These are phyloP conservation scores for Napeogenes sylphis DNA, from an alignment of 2,888 invertebrate genomes.

Conservation along the genomic window DNA sequence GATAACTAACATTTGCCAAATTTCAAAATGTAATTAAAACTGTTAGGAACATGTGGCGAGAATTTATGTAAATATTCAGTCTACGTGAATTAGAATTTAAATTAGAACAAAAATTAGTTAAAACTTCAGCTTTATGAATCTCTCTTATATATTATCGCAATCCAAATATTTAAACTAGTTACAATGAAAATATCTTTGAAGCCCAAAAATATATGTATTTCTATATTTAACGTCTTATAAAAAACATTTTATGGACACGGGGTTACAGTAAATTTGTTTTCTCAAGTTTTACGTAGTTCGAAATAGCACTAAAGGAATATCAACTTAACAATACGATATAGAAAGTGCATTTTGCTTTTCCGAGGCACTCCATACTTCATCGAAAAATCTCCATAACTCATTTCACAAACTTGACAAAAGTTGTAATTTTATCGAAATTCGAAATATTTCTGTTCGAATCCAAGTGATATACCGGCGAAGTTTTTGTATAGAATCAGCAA, in stretches of 20 bases:
- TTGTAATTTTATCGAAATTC: conserved; percentile 60
- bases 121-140: neutral
- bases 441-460: conserved; percentile 48
- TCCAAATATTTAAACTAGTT: neutral
- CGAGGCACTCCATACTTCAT: neutral
- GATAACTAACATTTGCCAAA: conserved; percentile 4
- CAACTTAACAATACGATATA: conserved; percentile 9
- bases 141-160: neutral
- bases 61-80: conserved; percentile 28
- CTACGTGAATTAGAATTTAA: conserved; percentile 22
- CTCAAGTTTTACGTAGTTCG: neutral
- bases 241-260: neutral
- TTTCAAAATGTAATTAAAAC: conserved; percentile 18
- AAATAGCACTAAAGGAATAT: conserved; percentile 6
- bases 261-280: neutral
- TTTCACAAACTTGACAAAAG: conserved; percentile 52
- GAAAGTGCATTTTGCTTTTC: conserved; percentile 16
- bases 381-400: conserved; percentile 49
- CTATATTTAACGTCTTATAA: too few relatives aligned
- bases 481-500: conserved; percentile 31
- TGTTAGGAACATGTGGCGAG: conserved; percentile 19
- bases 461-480: conserved; percentile 54
- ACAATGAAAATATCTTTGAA: too few relatives aligned
- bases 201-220: too few relatives aligned
- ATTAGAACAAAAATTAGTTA: conserved; percentile 15